Percentiles rank a stretch among this genome's conserved stretches.
phyloP scores from a whole-genome alignment of 2,888 invertebrate genomes.

The Augiades crinisus region DNA sequence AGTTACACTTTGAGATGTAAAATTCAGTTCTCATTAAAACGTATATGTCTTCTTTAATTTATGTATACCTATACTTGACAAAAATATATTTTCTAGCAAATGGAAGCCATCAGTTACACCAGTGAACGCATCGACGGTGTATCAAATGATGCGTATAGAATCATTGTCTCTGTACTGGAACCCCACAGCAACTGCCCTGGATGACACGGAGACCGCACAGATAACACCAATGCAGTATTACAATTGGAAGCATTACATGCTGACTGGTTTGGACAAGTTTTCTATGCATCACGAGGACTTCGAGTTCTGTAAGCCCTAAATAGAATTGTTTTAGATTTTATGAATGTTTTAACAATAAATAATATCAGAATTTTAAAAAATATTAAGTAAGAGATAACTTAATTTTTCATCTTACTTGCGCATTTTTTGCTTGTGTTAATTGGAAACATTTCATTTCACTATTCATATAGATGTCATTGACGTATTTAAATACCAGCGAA shows the following conservation, averaged over 20 bases:
- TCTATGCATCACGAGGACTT: constrained; percentile 89
- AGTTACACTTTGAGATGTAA: too few relatives aligned
- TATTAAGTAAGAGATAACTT: too few relatives aligned
- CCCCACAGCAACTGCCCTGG: constrained; percentile 78
- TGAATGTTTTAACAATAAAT: too few relatives aligned
- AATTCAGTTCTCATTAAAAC: too few relatives aligned
- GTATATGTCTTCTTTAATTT: too few relatives aligned
- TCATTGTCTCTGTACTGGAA: constrained; percentile 91
- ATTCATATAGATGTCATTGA: too few relatives aligned
- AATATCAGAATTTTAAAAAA: too few relatives aligned
- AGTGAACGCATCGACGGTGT: constrained; percentile 81
- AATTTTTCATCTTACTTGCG: too few relatives aligned
- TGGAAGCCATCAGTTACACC: constrained; percentile 88
- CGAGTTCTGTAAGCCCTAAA: constrained; percentile 88
- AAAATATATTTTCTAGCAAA: constrained; percentile 73
- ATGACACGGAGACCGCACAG: constrained; percentile 74
- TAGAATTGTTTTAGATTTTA: neutral
- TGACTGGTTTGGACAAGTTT: constrained; percentile 87
- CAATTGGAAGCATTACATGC: constrained; percentile 89
- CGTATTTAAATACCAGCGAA: too few relatives aligned
- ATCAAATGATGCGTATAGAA: constrained; percentile 89
- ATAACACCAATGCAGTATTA: constrained; percentile 82
- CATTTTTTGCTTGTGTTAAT: too few relatives aligned
- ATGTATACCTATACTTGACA: too few relatives aligned
- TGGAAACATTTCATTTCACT: too few relatives aligned